phyloP scores from a whole-genome alignment of 2,113 vertebrate genomes.

The sheep (Ovis aries) region ARS-UI_Ramb_v3.0 NC_056059.1:61285001-61285500 shows the following conservation, averaged over 20 bases:
- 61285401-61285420: no score
- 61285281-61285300: background rate
- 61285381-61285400: background rate
- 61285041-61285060: background rate
- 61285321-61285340: background rate
- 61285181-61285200: background rate
- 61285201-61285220: background rate
- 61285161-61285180: background rate
- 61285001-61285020: background rate
- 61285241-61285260: background rate
- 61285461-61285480: background rate
- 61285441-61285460: background rate
- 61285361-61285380: no score
- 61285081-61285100: background rate
- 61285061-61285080: background rate
- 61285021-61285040: background rate
- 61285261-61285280: background rate
- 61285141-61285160: background rate
- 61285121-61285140: background rate
- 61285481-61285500: background rate
- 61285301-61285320: background rate
- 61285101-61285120: background rate
- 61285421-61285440: background rate
- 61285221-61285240: background rate
- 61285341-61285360: background rate